A percentile compares a stretch with the other conserved stretches of the same genome.
Evolutionary conservation across 2,797 vertebrate species (phyloP).

Genomic region (Eospalax fontanierii): DNA sequence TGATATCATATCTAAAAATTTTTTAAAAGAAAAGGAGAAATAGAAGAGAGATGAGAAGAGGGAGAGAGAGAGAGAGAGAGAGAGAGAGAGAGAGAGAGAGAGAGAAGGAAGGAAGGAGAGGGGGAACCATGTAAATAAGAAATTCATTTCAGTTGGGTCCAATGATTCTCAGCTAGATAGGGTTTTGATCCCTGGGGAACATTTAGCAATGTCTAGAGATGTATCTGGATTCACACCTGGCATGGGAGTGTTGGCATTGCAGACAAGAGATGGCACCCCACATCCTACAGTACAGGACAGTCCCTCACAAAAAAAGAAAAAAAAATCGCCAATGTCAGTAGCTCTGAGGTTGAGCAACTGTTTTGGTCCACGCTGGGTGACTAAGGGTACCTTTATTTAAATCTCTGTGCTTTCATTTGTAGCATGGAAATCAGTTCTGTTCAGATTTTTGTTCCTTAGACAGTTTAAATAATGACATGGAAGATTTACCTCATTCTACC

Average conservation of each 20-base stretch:
- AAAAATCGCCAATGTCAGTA: background rate
- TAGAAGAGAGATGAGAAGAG: background rate
- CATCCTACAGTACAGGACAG: background rate
- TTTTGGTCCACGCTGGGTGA: background rate
- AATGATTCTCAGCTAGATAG: background rate
- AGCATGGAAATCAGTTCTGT: constrained; percentile 52
- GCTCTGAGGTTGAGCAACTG: background rate
- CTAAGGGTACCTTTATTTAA: background rate
- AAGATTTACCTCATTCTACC: constrained; percentile 79
- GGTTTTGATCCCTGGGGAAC: background rate
- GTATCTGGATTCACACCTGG: background rate
- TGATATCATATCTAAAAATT: background rate
- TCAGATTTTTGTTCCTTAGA: constrained; percentile 66
- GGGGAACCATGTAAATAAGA: background rate
- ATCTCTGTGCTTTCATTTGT: constrained; percentile 50
- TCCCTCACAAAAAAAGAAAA: background rate
- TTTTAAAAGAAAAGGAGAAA: too few species aligned
- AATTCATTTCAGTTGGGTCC: constrained; percentile 31
- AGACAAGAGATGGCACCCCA: background rate
- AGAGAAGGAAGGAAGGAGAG: background rate
- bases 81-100: background rate
- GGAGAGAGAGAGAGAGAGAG: background rate
- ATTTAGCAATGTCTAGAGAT: constrained; percentile 22
- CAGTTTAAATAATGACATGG: constrained; percentile 72
- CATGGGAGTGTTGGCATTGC: background rate